Conservation (phyloP, 2,888 invertebrate species). For the Ischnus inquisitorius region DNA sequence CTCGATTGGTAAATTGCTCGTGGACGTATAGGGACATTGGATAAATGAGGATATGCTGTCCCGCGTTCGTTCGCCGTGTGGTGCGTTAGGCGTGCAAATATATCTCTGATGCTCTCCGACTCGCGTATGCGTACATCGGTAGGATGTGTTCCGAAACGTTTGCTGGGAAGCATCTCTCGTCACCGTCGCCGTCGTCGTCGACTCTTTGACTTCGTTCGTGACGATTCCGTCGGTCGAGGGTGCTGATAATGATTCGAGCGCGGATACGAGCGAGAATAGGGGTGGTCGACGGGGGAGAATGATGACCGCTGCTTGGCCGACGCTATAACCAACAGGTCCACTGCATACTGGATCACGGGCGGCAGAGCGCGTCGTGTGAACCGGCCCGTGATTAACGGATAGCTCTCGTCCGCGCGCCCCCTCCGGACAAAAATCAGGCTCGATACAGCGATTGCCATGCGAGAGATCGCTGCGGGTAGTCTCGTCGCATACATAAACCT, state of each 20-base stretch:
- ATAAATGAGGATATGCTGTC: constrained; percentile 84
- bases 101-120: neutral
- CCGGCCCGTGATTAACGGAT: constrained; percentile 54
- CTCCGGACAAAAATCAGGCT: constrained; percentile 55
- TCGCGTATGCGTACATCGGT: neutral
- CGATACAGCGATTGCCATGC: constrained; percentile 36
- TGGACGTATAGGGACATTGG: constrained; percentile 80
- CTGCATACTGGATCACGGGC: constrained; percentile 23
- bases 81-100: neutral
- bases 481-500: constrained; percentile 12
- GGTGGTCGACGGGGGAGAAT: constrained; percentile 14
- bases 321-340: neutral
- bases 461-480: constrained; percentile 35
- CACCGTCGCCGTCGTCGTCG: constrained; percentile 20
- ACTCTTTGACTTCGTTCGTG: neutral
- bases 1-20: constrained; percentile 84
- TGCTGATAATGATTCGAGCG: constrained; percentile 40
- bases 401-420: constrained; percentile 34
- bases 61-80: constrained; percentile 26
- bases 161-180: constrained; percentile 25
- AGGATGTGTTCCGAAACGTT: neutral
- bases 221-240: neutral
- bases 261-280: neutral
- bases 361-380: constrained; percentile 43
- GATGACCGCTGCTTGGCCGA: constrained; percentile 12